A percentile compares a stretch with the other conserved stretches of the same genome.
These are phyloP conservation scores for Oasisia sp. DNA, from an alignment of 2,888 invertebrate genomes.

Conservation along the genomic window DNA sequence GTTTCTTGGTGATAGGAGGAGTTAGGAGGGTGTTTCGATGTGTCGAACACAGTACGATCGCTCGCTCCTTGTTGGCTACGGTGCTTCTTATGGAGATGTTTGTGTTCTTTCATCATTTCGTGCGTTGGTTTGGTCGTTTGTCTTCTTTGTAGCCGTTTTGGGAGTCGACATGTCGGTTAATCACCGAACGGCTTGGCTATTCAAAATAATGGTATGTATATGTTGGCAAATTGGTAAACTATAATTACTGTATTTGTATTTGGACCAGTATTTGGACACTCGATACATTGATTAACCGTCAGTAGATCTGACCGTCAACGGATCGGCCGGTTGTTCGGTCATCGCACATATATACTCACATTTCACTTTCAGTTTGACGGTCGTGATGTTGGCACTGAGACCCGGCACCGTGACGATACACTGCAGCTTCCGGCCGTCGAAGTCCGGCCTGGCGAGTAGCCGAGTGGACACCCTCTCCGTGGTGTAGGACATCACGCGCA, in stretches of 20 bases:
- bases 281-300: neutral
- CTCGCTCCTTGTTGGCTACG: neutral
- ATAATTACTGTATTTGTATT: neutral
- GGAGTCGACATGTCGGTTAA: too few species aligned
- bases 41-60: neutral
- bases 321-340: neutral
- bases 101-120: neutral
- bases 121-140: neutral
- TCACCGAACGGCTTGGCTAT: too few species aligned
- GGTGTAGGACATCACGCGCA: slow-evolving; percentile 31
- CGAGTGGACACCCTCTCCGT: slow-evolving; percentile 31
- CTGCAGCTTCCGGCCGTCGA: slow-evolving; percentile 33
- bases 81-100: too few species aligned
- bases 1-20: neutral
- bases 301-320: neutral
- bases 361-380: slow-evolving; percentile 29
- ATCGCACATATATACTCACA: slow-evolving; percentile 30
- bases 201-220: too few species aligned
- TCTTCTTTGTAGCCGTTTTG: too few species aligned
- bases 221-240: too few species aligned
- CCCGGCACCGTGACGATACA: slow-evolving; percentile 34
- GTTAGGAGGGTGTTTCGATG: neutral
- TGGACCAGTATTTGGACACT: neutral
- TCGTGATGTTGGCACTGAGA: slow-evolving; percentile 22
- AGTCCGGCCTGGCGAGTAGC: slow-evolving; percentile 25